Base-by-base conservation (phyloP, 2,888 invertebrate species). In the Lasioglossum malachurum region DNA sequence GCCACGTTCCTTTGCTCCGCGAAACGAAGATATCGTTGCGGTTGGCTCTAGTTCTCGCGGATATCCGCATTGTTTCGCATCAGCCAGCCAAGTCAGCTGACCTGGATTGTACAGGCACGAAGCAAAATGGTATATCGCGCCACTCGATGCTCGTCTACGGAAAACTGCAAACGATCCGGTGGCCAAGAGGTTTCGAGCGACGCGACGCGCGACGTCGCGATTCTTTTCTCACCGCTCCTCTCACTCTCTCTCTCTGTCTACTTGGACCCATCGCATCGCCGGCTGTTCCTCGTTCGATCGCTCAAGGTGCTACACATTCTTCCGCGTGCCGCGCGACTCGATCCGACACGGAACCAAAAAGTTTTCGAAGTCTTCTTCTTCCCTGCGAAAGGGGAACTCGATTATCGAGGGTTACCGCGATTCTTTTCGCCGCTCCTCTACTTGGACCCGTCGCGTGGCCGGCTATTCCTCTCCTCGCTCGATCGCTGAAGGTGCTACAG, bases 61-160 rank as follows among this genome's bases (percentile, higher is more conserved):
- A 93, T 92, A 92, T 93, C 93, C 92, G 93, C 93, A 93, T 93
- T 93, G 93, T 93, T 93, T 93, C 93, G 89, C 87, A 85, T 88
- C 89, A 90, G 89, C 86, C 87, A 92, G 93, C 93, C 93, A 93
- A 93, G 91, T 93, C 92, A 93, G 93, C 91, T 93, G 93, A 93
- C 93, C 93, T 93, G 93, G 87, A 93, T 93, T 87, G 84, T 78
- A 83, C 75, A 53, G 87, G 82, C 77, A 85, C 71, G 76, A 71
- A 80, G 79, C 87, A 76, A 83, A 87, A 87, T 78, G 87, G 86
- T 85, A 90, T 89, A 90, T 91, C 89, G 88, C 86, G 78, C 91
- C 91, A 92, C 91, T 92, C 81, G 88, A 87, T 88, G 88, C 82
- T 86, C 85, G 75, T 78, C 90, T 87, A 86, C 88, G 92, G 88